phyloP scores from a whole-genome alignment of 1,140 invertebrate genomes.

The Sinella curviseta region DNA sequence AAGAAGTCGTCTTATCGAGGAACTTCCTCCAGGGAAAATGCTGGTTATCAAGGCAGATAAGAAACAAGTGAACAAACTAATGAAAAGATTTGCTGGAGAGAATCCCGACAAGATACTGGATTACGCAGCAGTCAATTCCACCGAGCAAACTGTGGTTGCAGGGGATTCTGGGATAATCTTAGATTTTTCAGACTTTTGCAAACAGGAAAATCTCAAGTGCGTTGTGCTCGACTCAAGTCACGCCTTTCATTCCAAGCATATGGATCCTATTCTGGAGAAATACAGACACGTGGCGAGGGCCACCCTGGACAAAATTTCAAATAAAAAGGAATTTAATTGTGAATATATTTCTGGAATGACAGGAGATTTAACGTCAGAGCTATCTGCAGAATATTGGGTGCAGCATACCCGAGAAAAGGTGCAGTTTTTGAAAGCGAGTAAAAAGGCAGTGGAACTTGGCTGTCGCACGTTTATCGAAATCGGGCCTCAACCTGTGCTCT shows the following conservation, averaged over 20 bases:
- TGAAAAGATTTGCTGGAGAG: background rate
- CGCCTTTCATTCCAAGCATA: background rate
- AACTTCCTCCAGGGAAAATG: conserved; percentile 33
- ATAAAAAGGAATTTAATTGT: background rate
- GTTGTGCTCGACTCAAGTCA: background rate
- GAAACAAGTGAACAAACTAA: conserved; percentile 13
- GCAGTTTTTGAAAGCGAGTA: background rate
- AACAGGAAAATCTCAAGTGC: background rate
- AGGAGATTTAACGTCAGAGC: background rate
- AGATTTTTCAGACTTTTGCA: conserved; percentile 12
- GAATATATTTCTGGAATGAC: background rate
- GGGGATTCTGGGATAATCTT: conserved; percentile 18
- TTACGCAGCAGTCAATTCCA: background rate
- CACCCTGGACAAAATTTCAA: background rate
- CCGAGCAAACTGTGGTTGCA: background rate
- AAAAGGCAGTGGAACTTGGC: background rate
- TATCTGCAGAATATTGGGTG: background rate
- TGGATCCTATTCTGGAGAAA: conserved; percentile 4
- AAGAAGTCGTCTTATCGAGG: conserved; percentile 31
- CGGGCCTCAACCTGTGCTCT: conserved; percentile 16
- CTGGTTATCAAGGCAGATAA: conserved; percentile 17
- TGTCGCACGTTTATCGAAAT: conserved; percentile 13
- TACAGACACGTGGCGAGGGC: background rate
- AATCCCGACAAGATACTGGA: background rate
- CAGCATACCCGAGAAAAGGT: conserved; percentile 12